Evolutionary conservation across 1,140 invertebrate genomes (phyloP), one percentile per base, ranked within the genome.

Genomic region (Temnothorax nylanderi): DNA sequence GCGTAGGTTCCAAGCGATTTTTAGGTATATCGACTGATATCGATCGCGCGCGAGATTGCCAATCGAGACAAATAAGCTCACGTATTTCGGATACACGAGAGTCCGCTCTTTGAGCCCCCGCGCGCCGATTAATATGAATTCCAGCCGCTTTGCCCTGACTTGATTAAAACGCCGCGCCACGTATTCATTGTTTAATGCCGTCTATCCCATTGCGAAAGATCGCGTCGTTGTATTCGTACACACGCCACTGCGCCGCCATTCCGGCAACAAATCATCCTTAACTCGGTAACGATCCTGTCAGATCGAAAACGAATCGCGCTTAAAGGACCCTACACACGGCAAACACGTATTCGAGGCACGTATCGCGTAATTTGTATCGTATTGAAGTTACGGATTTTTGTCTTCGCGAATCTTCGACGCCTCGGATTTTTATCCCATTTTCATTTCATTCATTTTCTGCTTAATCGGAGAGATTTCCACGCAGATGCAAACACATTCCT

Each of bases 211-310:
- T 26, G 54, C 32, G 41, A 34, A 26, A 47, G n/a, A 10, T 11
- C 51, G 13, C 18, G 51, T 56, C 41, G 64, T 13, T 21, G 78
- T 71, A 58, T 58, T 7, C 26, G 54, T 34, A 47, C 69, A 47
- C 21, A 51, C 18, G 58, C 37, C 32, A 49, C n/a, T n/a, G n/a
- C n/a, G n/a, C 37, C 32, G 71, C 58, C 18, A 64, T 64, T 64
- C 37, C 60, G 21, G 37, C 34, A 58, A 85, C 82, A 85, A 85
- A 85, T 85, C 74, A 85, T 67, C 49, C 47, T 54, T 85, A 78
- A 85, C 74, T 47, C 58, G 13, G 47, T 65, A 65, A 85, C 82
- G 74, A 85, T 67, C 72, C 60, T 74, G 58, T 62, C 75, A 34
- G 60, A 75, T 74, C 69, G 74, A 49, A 26, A 81, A 84, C 80